Base-by-base conservation (phyloP, 2,113 vertebrate species). In the Echinops telfairi region DNA sequence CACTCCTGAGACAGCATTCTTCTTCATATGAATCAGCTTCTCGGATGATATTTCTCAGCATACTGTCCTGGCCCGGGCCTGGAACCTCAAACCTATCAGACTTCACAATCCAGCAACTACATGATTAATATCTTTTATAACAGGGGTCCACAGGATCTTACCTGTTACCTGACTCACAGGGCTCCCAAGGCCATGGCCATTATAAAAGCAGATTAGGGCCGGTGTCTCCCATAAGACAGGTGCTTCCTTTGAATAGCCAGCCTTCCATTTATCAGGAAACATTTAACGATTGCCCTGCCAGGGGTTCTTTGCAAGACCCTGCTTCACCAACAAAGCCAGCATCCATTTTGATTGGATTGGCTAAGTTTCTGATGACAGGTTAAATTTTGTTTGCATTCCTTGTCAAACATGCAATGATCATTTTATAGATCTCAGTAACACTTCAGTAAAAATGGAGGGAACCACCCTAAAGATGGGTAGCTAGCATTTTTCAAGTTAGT, bases 311-410 rank as follows among this genome's bases (percentile, higher is more conserved):
- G 0, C 23, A 85, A 70, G n/a, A 20, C 12, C 25, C 22, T 29
- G 15, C 22, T 79, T 11, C 36, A 79, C 31, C 4, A 14, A 4
- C 12, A 40, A 75, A 12, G 11, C 5, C 57, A 79, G 0, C 2
- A 5, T 81, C 25, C 6, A 62, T 64, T 20, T 57, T 27, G 15
- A 10, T 4, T 60, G 38, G 22, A 62, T 60, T 88, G 40, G 38
- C 29, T 47, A 38, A 11, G 62, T 78, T 0, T 1, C 8, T 89
- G 82, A 60, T 6, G 31, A 9, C 16, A 60, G 84, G 25, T n/a
- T 80, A 87, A 70, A 86, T 80, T 66, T 78, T 87, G 22, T 25
- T 82, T 40, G 87, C n/a, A 79, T 5, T 88, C 6, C 29, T 85
- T 57, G 20, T 70, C 47, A 57, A 47, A 53, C 40, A 10, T 38